A percentile compares a stretch with the other conserved stretches of the same genome.
Evolutionary conservation across 1,140 invertebrate species (phyloP).

Genomic region (Dreissena polymorpha): DNA sequence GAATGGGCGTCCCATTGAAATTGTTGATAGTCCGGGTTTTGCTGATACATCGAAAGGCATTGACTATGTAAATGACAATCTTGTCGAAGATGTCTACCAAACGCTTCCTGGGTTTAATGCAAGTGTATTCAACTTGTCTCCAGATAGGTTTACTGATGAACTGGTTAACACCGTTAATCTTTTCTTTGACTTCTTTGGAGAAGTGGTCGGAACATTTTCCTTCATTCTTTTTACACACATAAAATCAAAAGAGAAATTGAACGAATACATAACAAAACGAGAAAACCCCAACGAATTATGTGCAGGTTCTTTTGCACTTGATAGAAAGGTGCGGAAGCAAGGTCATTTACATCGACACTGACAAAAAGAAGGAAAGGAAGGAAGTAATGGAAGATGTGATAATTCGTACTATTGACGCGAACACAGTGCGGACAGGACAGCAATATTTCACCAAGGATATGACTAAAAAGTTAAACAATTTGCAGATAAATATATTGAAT

Average conservation of each 20-base stretch:
- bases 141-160: neutral
- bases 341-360: neutral
- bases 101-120: neutral
- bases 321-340: neutral
- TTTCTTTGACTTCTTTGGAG: too few species aligned
- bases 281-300: neutral
- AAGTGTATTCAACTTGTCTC: neutral
- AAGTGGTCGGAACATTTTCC: too few species aligned
- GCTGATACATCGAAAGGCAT: neutral
- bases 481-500: neutral
- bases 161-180: neutral
- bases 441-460: neutral
- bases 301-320: neutral
- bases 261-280: neutral
- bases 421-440: neutral
- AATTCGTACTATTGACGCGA: neutral
- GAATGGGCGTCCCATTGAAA: neutral
- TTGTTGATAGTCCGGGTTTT: conserved; percentile 1
- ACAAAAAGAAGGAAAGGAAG: neutral
- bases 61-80: neutral
- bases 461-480: neutral
- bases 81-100: neutral
- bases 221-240: too few species aligned
- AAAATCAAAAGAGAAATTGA: neutral
- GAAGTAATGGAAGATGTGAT: neutral